These are phyloP conservation scores for Mormyrus hasselquistii DNA, from an alignment of 2,797 vertebrate species.

Conservation along the genomic window DNA sequence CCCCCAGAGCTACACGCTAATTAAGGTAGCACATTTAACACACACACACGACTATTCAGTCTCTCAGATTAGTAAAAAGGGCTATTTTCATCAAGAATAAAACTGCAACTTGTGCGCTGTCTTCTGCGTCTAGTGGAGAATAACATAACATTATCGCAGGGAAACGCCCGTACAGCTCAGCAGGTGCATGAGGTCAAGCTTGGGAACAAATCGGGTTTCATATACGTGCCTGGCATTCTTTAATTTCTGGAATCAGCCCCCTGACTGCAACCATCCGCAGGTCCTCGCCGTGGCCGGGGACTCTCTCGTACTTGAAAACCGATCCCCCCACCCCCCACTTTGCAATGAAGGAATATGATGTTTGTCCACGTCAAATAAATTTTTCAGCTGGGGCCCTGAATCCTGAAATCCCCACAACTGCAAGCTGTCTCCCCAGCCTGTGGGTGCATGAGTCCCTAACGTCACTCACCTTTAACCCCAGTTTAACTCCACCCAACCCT, in stretches of 20 bases:
- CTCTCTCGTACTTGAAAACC: slow-evolving; percentile 26
- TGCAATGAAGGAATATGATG: slow-evolving; percentile 30
- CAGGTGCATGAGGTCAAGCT: neutral
- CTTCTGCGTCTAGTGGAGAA: neutral
- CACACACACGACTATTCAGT: neutral
- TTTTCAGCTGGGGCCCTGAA: slow-evolving; percentile 21
- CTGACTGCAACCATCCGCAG: slow-evolving; percentile 64
- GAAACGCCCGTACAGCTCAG: neutral
- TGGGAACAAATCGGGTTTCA: slow-evolving; percentile 64
- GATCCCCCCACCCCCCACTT: neutral
- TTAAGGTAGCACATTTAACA: neutral
- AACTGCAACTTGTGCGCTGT: neutral
- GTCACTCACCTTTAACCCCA: neutral
- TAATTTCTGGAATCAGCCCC: slow-evolving; percentile 61
- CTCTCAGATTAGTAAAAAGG: neutral
- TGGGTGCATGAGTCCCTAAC: neutral
- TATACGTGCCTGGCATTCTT: slow-evolving; percentile 70
- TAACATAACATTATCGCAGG: neutral
- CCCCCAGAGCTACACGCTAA: neutral
- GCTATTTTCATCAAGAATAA: neutral
- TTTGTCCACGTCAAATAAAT: slow-evolving; percentile 31
- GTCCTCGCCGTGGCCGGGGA: slow-evolving; percentile 25
- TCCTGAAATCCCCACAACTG: slow-evolving; percentile 4
- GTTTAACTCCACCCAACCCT: neutral
- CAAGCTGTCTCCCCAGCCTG: slow-evolving; percentile 19